Evolutionary conservation across 37 sponge, comb jelly and placozoan genomes (phyloP).

Genomic region (Diacarnus erythraeanus): DNA sequence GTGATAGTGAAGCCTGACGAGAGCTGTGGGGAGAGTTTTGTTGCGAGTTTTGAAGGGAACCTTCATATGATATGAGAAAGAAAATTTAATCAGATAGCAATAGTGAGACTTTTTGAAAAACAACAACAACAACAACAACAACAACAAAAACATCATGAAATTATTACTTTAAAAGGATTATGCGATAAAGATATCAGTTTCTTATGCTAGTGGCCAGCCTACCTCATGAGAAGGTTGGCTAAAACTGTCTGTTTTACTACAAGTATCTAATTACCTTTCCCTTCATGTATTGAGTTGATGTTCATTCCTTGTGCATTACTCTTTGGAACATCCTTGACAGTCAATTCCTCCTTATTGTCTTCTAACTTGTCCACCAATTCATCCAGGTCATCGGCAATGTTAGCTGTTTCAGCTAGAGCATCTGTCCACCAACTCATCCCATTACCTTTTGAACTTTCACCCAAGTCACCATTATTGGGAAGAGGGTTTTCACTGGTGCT

Average conservation of each 20-base stretch:
- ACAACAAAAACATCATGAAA: neutral
- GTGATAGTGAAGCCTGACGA: neutral
- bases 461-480: neutral
- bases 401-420: constrained; percentile 48
- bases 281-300: neutral
- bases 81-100: no score
- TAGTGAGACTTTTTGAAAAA: no score
- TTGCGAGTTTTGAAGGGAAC: neutral
- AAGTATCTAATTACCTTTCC: neutral
- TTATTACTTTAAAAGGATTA: neutral
- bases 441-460: neutral
- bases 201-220: no score
- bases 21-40: neutral
- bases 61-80: no score
- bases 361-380: constrained; percentile 46
- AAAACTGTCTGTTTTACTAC: no score
- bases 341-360: neutral
- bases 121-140: neutral
- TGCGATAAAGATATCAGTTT: no score
- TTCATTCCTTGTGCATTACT: no score
- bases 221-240: no score
- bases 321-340: no score
- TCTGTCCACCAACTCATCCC: constrained; percentile 57
- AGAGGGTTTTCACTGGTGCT: neutral
- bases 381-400: constrained; percentile 48